Conservation (phyloP, 2,888 invertebrate genomes). For the Shargacucullia verbasci region DNA sequence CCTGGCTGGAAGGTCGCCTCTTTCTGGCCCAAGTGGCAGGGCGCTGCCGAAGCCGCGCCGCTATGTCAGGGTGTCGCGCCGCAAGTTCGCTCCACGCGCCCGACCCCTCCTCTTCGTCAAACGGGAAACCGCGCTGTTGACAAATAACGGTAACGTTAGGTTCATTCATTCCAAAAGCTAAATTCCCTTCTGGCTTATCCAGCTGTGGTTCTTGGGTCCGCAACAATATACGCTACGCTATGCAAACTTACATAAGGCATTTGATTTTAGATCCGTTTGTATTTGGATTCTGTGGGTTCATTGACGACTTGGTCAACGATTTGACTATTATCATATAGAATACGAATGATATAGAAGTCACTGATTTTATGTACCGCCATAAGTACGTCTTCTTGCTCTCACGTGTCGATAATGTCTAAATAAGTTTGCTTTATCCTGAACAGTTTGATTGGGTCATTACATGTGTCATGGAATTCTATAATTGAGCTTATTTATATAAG, state of each 20-base stretch:
- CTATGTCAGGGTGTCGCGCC: constrained; percentile 92
- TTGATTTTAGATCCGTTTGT: no score
- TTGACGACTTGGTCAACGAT: no score
- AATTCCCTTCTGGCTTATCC: no score
- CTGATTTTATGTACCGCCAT: not conserved
- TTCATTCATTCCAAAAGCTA: not conserved
- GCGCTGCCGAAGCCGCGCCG: constrained; percentile 90
- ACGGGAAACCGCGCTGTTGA: constrained; percentile 91
- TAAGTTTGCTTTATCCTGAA: constrained; percentile 14
- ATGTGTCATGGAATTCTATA: constrained; percentile 27
- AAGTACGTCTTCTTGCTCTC: not conserved
- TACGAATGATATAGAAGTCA: no score
- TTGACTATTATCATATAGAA: no score
- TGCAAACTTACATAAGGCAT: not conserved
- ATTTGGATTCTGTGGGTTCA: no score
- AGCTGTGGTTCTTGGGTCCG: no score
- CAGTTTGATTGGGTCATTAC: not conserved
- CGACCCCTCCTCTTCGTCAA: constrained; percentile 90
- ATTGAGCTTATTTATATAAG: constrained; percentile 25
- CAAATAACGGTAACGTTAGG: constrained; percentile 40
- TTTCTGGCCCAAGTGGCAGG: constrained; percentile 86
- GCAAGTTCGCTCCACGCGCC: constrained; percentile 92
- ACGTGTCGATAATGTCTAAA: constrained; percentile 9
- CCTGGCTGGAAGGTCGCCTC: constrained; percentile 83
- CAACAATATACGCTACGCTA: no score